Base-by-base conservation (phyloP, 2,797 vertebrate species). In the Cercopithecus hamlyni region DNA sequence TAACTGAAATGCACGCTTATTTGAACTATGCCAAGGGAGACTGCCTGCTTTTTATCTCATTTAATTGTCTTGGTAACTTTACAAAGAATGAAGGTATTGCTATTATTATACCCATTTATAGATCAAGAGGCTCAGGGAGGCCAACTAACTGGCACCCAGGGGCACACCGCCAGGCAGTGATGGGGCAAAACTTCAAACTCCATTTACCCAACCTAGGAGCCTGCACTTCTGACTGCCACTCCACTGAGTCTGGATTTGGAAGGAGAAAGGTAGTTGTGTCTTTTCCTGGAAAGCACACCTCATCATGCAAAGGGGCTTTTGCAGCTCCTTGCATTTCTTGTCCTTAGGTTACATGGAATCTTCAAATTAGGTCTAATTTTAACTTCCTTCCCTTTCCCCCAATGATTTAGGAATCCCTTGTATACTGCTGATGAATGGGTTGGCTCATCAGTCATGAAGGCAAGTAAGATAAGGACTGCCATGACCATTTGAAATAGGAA, bases 161-260 rank as follows among this genome's bases (percentile, higher is more conserved):
- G 12, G 20, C 55, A 33, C 76, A 27, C 0, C 1, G 45, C 50
- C 48, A 82, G 80, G 55, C 72, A 50, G 33, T 2, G 24, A 67
- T 24, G 67, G 48, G 67, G 15, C 30, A 39, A 45, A 26, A 58
- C 72, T 27, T 77, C 8, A 4, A 87, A 50, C 24, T 27, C 15
- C 20, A 36, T 2, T 15, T 26, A 41, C 26, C 41, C 93, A 48
- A 10, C 3, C 27, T 1, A 3, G 64, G 5, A 10, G 17, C n/a
- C 27, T n/a, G 48, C 0, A 4, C 15, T 7, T 11, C 83, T 75
- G 15, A 24, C 39, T 36, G 19, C 26, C 1, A 1, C 20, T 45
- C 75, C 55, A 17, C 0, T 5, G 33, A 26, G 7, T 64, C 41
- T 52, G 14, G 55, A 19, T 90, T 64, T 50, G 19, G 80, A 77